Base-by-base conservation (phyloP, 1,140 invertebrate species). In the Diorhabda carinulata region DNA sequence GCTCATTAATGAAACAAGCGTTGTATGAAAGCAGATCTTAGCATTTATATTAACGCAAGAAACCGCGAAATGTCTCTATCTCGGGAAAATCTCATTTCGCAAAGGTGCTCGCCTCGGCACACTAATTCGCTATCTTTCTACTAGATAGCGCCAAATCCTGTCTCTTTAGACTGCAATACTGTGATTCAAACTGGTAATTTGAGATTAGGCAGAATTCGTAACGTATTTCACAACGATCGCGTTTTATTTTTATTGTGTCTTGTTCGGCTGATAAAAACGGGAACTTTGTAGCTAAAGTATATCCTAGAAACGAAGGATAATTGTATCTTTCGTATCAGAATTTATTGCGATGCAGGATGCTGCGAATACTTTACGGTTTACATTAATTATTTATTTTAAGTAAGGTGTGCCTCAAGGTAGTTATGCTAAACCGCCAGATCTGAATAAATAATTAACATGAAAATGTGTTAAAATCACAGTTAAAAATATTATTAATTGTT, bases 171-270 rank as follows among this genome's bases (percentile, higher is more conserved):
- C 64, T 52, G 57, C 64, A 65, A 65, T 40, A 65, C 47, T 65
- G 64, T 65, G 64, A 65, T 65, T 65, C 64, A 65, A 57, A 65
- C 47, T 65, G 64, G 64, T 65, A 65, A 65, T 65, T 65, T 45
- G 47, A 65, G 64, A 65, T 65, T 65, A 65, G 64, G 64, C 52
- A 41, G 64, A 65, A 65, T 65, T 57, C 43, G 52, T 42, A 65
- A 65, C 64, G 64, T 65, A 65, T 65, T 65, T 65, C 64, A 52
- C 47, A 65, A 65, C 64, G 56, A 58, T 40, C 47, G 25, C 25
- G 64, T 65, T 52, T 43, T 65, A 44, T 43, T 64, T 40, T 57
- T 52, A 52, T 52, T 52, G 47, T 52, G 47, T 52, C 57, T 65
- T 25, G n/a, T 65, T 65, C 40, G 64, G 63, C 6, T 5, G 64